A percentile compares a stretch with the other conserved stretches of the same genome.
Evolutionary conservation across 53 echinoderm and acorn worm species (phyloP).

Genomic region (Actinopyga echinites): DNA sequence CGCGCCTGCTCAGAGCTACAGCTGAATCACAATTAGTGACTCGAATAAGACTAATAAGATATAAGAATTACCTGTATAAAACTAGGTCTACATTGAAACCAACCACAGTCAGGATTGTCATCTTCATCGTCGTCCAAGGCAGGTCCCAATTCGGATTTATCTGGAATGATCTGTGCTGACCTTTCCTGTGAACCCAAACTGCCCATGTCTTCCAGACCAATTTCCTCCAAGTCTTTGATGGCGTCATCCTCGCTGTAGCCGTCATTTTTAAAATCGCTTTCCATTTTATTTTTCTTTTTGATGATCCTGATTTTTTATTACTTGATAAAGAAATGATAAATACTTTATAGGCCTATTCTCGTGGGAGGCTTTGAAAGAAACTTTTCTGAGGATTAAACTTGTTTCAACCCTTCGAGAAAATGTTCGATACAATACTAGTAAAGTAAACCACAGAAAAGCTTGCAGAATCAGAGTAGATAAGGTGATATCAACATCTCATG

Average conservation of each 20-base stretch:
- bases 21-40: no score
- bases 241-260: not conserved
- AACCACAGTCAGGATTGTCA: conserved; percentile 70
- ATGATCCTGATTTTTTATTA: not conserved
- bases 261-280: not conserved
- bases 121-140: conserved; percentile 31
- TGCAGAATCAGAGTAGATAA: no score
- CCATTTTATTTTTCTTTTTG: not conserved
- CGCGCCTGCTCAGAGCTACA: no score
- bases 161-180: not conserved
- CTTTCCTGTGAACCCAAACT: not conserved
- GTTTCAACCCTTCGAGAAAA: no score
- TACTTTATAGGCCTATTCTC: no score
- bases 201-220: not conserved
- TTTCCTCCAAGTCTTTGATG: not conserved
- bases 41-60: no score
- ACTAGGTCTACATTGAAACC: conserved; percentile 59
- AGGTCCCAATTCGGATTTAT: not conserved
- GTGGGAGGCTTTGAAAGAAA: no score
- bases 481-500: no score
- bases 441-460: no score
- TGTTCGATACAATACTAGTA: no score
- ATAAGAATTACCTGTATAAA: conserved; percentile 55
- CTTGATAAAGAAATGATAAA: not conserved
- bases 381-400: no score